A percentile compares a stretch with the other conserved stretches of the same genome.
These are phyloP conservation scores for Ophion slaviceki DNA, from an alignment of 2,888 invertebrate genomes.

Conservation along the genomic window DNA sequence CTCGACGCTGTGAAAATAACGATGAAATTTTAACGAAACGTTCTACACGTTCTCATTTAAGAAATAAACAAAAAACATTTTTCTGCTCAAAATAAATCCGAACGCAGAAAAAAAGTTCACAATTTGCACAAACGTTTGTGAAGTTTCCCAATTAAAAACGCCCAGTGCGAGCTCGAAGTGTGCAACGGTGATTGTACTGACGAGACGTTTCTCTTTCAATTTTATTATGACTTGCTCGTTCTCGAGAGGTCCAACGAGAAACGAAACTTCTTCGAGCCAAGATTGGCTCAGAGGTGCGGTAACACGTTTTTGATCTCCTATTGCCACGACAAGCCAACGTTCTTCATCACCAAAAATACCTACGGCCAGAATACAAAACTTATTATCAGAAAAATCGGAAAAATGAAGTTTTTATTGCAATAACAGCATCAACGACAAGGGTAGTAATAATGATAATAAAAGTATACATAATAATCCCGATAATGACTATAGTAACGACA, in stretches of 20 bases:
- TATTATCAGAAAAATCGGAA: not conserved
- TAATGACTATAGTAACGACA: too few relatives aligned
- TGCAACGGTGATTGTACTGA: slow-evolving; percentile 84
- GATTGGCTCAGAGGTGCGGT: slow-evolving; percentile 80
- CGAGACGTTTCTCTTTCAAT: slow-evolving; percentile 84
- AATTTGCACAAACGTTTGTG: slow-evolving; percentile 79
- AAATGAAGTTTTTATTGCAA: not conserved
- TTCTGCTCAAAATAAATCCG: not conserved
- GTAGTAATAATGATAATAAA: not conserved
- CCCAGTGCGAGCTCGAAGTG: slow-evolving; percentile 83
- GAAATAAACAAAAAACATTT: not conserved
- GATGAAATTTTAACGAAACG: not conserved
- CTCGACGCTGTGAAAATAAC: slow-evolving; percentile 79
- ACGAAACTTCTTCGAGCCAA: slow-evolving; percentile 84
- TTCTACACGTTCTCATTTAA: not conserved
- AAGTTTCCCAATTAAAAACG: slow-evolving; percentile 83
- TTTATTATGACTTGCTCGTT: slow-evolving; percentile 84
- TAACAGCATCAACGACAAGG: not conserved
- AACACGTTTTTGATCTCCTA: slow-evolving; percentile 83
- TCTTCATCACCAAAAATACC: slow-evolving; percentile 81
- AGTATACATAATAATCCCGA: too few relatives aligned
- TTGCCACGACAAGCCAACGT: slow-evolving; percentile 83
- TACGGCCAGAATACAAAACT: slow-evolving; percentile 4
- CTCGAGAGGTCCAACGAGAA: slow-evolving; percentile 83
- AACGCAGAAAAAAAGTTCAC: not conserved